Evolutionary conservation across 2,113 vertebrate genomes (phyloP).

Genomic region (Paralichthys olivaceus): DNA sequence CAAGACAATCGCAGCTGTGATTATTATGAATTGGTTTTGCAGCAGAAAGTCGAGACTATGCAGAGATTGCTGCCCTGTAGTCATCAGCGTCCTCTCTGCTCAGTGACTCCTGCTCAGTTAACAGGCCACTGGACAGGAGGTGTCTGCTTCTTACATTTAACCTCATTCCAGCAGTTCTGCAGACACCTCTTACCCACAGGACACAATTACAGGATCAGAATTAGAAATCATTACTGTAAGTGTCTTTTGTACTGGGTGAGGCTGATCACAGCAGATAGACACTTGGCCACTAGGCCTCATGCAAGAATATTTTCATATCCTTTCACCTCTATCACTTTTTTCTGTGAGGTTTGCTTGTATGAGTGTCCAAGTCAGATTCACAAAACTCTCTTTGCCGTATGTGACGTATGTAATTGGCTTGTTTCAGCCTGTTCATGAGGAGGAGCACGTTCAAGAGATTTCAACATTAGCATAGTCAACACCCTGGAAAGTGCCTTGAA

Average conservation of each 20-base stretch:
- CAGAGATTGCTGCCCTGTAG: slow-evolving; percentile 18
- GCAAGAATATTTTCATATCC: background rate
- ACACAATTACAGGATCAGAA: slow-evolving; percentile 26
- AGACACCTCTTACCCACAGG: slow-evolving; percentile 32
- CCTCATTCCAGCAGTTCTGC: slow-evolving; percentile 21
- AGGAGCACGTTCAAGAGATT: background rate
- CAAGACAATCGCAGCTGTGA: slow-evolving; percentile 29
- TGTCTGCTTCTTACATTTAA: slow-evolving; percentile 33
- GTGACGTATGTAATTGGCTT: background rate
- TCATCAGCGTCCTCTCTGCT: slow-evolving; percentile 59
- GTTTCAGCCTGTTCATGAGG: background rate
- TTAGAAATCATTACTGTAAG: slow-evolving; percentile 17
- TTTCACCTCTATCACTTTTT: background rate
- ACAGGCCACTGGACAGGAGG: slow-evolving; percentile 30
- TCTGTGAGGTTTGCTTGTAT: background rate
- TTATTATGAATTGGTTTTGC: slow-evolving; percentile 56
- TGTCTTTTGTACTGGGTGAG: background rate
- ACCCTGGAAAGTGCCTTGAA: background rate
- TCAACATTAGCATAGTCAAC: background rate
- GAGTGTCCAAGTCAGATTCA: background rate
- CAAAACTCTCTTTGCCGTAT: background rate
- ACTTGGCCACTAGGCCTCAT: background rate
- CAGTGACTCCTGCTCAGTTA: slow-evolving; percentile 64
- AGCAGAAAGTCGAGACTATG: slow-evolving; percentile 12
- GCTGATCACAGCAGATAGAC: background rate